phyloP scores from a whole-genome alignment of 2,888 invertebrate species.

The Acanthacorydalis orientalis region DNA sequence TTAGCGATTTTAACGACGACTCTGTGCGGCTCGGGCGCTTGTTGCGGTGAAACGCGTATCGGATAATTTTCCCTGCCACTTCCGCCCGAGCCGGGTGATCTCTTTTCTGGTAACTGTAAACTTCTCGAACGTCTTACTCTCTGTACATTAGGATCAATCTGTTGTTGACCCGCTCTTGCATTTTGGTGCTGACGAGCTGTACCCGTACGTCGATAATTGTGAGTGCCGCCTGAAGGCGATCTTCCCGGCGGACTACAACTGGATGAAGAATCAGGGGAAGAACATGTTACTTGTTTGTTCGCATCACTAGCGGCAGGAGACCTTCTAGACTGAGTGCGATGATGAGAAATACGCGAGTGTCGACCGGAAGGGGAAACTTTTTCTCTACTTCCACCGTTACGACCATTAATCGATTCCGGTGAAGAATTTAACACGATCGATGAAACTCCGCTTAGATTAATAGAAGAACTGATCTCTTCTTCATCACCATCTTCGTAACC shows the following conservation, averaged over 20 bases:
- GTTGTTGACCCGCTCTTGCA: constrained; percentile 9
- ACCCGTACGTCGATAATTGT: constrained; percentile 6
- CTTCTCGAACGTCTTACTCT: constrained; percentile 37
- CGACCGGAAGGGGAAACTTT: constrained; percentile 23
- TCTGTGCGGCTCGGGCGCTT: constrained; percentile 22
- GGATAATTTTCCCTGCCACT: constrained; percentile 9
- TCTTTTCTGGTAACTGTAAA: constrained; percentile 42
- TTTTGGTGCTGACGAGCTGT: constrained; percentile 11
- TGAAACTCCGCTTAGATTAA: constrained; percentile 25
- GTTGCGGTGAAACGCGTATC: constrained; percentile 23
- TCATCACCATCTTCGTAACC: constrained; percentile 30
- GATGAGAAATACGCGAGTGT: constrained; percentile 15
- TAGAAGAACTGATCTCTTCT: constrained; percentile 30
- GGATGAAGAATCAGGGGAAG: constrained; percentile 19
- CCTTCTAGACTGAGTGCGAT: constrained; percentile 17
- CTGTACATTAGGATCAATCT: constrained; percentile 16
- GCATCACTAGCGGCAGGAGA: constrained; percentile 24
- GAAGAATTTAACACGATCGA: constrained; percentile 20
- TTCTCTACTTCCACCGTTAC: constrained; percentile 12
- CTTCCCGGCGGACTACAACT: constrained; percentile 16
- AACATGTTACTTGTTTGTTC: constrained; percentile 17
- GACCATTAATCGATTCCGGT: constrained; percentile 16
- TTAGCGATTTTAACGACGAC: constrained; percentile 24
- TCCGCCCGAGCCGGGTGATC: constrained; percentile 23
- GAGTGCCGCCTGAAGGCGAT: constrained; percentile 14